These are phyloP conservation scores for Tiphia femorata DNA, from an alignment of 2,888 invertebrate species.

Conservation along the genomic window DNA sequence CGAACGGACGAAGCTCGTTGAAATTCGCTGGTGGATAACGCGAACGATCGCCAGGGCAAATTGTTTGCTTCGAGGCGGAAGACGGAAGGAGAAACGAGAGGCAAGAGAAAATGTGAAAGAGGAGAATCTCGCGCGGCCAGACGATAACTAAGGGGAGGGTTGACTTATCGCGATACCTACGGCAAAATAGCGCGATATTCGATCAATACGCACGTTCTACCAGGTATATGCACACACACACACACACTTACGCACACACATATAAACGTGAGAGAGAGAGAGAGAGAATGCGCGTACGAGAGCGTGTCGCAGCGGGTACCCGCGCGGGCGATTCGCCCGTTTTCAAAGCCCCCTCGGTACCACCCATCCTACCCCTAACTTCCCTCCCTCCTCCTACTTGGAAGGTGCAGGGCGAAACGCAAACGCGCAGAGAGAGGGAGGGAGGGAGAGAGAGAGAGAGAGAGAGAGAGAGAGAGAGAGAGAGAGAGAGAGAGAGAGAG, in stretches of 20 bases:
- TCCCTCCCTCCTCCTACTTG: too few relatives aligned
- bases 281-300: conserved; percentile 4
- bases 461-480: conserved; percentile 9
- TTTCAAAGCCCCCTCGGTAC: neutral
- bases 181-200: conserved; percentile 46
- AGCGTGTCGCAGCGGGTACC: neutral
- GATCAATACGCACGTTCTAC: conserved; percentile 40
- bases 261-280: too few relatives aligned
- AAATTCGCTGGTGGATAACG: too few relatives aligned
- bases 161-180: conserved; percentile 34
- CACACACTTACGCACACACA: conserved; percentile 8
- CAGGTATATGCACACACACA: conserved; percentile 29
- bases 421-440: conserved; percentile 12
- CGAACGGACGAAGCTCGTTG: too few relatives aligned
- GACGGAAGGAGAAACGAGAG: neutral
- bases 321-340: neutral
- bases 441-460: conserved; percentile 40
- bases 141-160: conserved; percentile 22
- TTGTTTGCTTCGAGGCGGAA: too few relatives aligned
- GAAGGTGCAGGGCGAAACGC: conserved; percentile 3
- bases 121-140: conserved; percentile 12
- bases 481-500: conserved; percentile 23
- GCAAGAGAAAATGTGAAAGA: neutral
- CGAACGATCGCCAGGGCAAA: neutral
- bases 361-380: too few relatives aligned